Evolutionary conservation across 2,888 invertebrate genomes (phyloP), one percentile per base, ranked within the genome.

Genomic region (Dexiosoma caninum): DNA sequence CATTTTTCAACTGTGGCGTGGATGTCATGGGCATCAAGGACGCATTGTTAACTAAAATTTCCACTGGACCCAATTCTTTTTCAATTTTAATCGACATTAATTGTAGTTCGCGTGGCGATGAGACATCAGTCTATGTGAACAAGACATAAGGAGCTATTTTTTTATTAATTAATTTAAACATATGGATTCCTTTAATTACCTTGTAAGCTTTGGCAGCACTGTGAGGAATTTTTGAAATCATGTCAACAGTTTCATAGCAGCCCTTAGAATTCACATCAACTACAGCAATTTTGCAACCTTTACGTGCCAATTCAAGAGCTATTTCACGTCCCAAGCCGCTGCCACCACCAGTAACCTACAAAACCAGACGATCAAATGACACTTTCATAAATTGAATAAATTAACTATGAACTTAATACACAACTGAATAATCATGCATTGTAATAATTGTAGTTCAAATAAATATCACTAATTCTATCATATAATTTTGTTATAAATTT

Each of bases 41-140:
- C 0, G 91, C 91, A 85, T 91, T 91, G 82, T 91, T 91, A 1
- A 91, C 87, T 64, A 91, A 81, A 66, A 91, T 90, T 64, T 91
- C 91, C 12, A 91, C 90, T 0, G 89, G 88, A 1, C 91, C 91
- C 82, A 90, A 74, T 64, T 90, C 89, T 59, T 87, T 87, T 78
- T 88, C 88, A 37, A 91, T 86, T 75, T 88, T 87, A 40, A 85
- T 83, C 14, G 88, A 88, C 85, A 91, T 85, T 42, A 88, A 57
- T 77, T 88, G 86, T 32, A 90, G 80, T 82, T 89, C 88, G 12
- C 88, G 86, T 10, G 87, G 88, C 70, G 89, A 89, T 32, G 90
- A 88, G 14, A 91, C 89, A 84, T 90, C 90, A 62, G 88, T 87
- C 89, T 90, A 69, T 32, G 59, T 37, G 14, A 14, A 21, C 59